phyloP scores from a whole-genome alignment of 2,888 invertebrate species.

The Xiphydria camelus region DNA sequence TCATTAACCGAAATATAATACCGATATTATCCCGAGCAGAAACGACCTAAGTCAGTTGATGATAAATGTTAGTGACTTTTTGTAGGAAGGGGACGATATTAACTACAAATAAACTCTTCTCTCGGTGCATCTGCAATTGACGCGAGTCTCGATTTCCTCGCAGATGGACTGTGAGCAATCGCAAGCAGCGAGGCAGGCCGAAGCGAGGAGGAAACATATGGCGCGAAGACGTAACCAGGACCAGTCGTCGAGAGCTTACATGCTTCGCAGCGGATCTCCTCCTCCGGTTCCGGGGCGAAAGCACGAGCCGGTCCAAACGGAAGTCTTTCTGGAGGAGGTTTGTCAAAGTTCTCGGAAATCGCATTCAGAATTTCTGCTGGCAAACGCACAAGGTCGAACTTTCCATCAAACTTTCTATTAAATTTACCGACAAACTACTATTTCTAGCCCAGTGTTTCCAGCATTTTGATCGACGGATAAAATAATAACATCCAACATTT shows the following conservation, averaged over 20 bases:
- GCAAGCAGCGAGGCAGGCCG: conserved; percentile 63
- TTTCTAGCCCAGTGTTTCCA: too few species aligned
- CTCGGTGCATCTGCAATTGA: not conserved
- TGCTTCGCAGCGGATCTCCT: conserved; percentile 68
- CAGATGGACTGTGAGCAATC: conserved; percentile 61
- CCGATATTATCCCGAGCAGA: too few species aligned
- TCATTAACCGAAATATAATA: too few species aligned
- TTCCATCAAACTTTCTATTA: too few species aligned
- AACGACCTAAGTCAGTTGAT: too few species aligned
- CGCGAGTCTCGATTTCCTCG: not conserved
- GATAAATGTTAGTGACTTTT: too few species aligned
- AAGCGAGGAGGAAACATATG: conserved; percentile 73
- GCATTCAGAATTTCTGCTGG: too few species aligned
- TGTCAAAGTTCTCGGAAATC: too few species aligned
- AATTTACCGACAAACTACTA: too few species aligned
- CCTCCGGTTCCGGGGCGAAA: conserved; percentile 81
- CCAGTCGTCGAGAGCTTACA: conserved; percentile 59
- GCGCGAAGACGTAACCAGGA: conserved; percentile 72
- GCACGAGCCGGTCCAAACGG: conserved; percentile 89
- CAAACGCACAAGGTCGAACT: too few species aligned
- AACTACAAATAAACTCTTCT: too few species aligned
- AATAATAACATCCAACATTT: not conserved
- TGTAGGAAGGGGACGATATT: too few species aligned
- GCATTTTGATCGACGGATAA: not conserved
- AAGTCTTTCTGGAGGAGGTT: conserved; percentile 86